Evolutionary conservation across 1,140 invertebrate genomes (phyloP), one percentile per base, ranked within the genome.

Genomic region (Mamestra configurata): DNA sequence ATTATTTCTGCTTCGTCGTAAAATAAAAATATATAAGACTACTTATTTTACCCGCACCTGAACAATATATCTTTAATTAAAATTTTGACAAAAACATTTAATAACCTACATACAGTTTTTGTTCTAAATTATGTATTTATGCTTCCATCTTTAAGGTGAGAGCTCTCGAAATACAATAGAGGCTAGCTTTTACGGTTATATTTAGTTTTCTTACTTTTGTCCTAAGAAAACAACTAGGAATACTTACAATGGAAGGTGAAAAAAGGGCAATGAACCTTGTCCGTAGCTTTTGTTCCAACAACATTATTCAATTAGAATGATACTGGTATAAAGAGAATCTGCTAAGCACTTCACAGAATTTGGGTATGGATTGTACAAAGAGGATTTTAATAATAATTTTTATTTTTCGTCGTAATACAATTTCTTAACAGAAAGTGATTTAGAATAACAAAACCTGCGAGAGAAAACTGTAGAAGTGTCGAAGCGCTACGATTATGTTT

Each of bases 31-130:
- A 11, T 20, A 20, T 59, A n/a, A 20, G 11, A 37, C 6, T 37
- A 22, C 22, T 49, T 49, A 49, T n/a, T 70, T 49, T n/a, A 70
- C 66, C 40, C 22, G 13, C 66, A 15, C 18, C 40, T 20, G 22
- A 49, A 24, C 66, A 35, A 20, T 49, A 70, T 70, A 49, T 49
- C 22, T 27, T 70, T 49, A 70, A 70, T 49, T 70, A 49, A 70
- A 70, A 27, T 70, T 24, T 49, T 8, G 15, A 49, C 37, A 13
- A 70, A 61, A 46, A 15, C 40, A 46, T 70, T 46, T 24, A 49
- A 8, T 49, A 13, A 43, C 66, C 40, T 49, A 27, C 22, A 70
- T 68, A 24, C 11, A 7, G 18, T 70, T 70, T 11, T 68, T 27
- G 64, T 27, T 70, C 40, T 49, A 49, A 46, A 24, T 24, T n/a